Evolutionary conservation across 1,140 invertebrate genomes (phyloP).

Genomic region (Portunus trituberculatus): DNA sequence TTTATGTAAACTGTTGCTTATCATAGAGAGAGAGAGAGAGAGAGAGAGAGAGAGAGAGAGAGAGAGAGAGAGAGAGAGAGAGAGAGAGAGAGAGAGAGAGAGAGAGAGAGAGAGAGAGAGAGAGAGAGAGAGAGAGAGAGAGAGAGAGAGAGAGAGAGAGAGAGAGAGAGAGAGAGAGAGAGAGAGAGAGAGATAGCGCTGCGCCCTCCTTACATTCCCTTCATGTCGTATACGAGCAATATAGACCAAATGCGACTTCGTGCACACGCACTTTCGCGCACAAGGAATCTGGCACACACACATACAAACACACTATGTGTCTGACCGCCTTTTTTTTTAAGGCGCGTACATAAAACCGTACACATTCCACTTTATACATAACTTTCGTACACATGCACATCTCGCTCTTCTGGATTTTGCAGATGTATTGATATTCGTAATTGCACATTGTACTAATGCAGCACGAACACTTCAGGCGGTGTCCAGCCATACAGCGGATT

Average conservation of each 20-base stretch:
- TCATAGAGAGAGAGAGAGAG: not conserved
- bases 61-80: not conserved
- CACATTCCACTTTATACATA: too few species aligned
- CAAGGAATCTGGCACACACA: not conserved
- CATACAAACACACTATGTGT: not conserved
- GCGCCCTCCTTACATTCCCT: not conserved
- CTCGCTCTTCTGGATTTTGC: too few species aligned
- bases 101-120: not conserved
- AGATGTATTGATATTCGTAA: too few species aligned
- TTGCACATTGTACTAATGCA: too few species aligned
- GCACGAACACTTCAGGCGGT: too few species aligned
- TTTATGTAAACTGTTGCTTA: too few species aligned
- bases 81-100: not conserved
- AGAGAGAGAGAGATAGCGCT: not conserved
- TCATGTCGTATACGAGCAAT: conserved; percentile 14
- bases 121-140: conserved; percentile 11
- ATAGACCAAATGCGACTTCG: conserved; percentile 20
- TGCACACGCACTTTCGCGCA: not conserved
- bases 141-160: conserved; percentile 23
- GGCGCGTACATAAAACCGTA: too few species aligned
- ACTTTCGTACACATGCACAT: too few species aligned
- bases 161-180: conserved; percentile 8
- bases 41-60: not conserved
- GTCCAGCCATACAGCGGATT: too few species aligned
- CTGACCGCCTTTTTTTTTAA: too few species aligned